phyloP scores from a whole-genome alignment of 1,140 invertebrate species.

The Sinella curviseta region DNA sequence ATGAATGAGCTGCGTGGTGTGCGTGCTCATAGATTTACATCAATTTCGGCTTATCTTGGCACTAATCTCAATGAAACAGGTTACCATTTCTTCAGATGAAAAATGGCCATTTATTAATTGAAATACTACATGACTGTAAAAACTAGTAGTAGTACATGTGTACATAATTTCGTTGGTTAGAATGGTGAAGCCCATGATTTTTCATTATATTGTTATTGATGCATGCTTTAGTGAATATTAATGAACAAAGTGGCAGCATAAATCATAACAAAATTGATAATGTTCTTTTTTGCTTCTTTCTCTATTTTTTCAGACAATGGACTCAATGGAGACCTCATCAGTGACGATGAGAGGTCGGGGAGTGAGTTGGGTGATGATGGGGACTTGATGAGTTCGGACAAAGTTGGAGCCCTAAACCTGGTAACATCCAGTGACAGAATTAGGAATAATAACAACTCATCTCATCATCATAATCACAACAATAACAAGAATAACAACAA shows the following conservation, averaged over 20 bases:
- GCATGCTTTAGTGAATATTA: not conserved
- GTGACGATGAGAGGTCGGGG: constrained; percentile 59
- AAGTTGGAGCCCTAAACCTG: constrained; percentile 60
- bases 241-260: not conserved
- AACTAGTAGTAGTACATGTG: not conserved
- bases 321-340: constrained; percentile 60
- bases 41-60: not conserved
- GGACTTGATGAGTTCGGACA: constrained; percentile 60
- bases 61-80: constrained; percentile 9
- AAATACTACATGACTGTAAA: not conserved
- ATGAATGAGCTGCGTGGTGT: not conserved
- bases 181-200: not conserved
- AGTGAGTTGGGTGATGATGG: constrained; percentile 59
- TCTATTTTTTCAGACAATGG: constrained; percentile 56
- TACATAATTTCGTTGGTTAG: not conserved
- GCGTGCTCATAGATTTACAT: not conserved
- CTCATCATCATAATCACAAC: constrained; percentile 30
- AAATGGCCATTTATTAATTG: not conserved
- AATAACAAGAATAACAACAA: constrained; percentile 29
- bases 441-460: constrained; percentile 7
- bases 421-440: constrained; percentile 41
- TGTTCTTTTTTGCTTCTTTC: constrained; percentile 4
- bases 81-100: not conserved
- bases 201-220: not conserved
- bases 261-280: constrained; percentile 8